Percentiles rank a stretch among this genome's conserved stretches.
phyloP scores from a whole-genome alignment of 30 jellyfish, hydroid and myxozoan genomes.

The Cassiopea xamachana region DNA sequence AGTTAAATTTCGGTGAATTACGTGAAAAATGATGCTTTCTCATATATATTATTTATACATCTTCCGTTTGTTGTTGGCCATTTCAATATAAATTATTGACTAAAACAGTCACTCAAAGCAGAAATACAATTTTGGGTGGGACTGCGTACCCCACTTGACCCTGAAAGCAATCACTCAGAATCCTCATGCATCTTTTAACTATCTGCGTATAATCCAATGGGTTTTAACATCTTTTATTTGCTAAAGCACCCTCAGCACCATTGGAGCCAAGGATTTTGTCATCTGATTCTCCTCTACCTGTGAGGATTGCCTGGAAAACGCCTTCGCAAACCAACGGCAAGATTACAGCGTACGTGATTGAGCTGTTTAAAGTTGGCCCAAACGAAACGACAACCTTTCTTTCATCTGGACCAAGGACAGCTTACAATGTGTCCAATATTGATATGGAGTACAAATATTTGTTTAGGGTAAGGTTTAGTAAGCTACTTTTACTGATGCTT shows the following conservation, averaged over 20 bases:
- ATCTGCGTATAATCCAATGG: not conserved
- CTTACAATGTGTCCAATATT: slow-evolving; percentile 25
- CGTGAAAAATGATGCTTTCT: no score
- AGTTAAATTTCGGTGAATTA: no score
- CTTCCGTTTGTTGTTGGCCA: no score
- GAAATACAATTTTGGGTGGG: no score
- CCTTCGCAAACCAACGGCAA: slow-evolving; percentile 84
- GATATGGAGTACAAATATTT: slow-evolving; percentile 24
- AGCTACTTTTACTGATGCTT: no score
- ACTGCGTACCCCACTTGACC: no score
- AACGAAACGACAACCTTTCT: slow-evolving; percentile 16
- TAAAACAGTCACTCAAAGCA: no score
- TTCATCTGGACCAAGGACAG: slow-evolving; percentile 11
- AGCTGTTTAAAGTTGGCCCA: slow-evolving; percentile 39
- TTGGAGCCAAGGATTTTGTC: slow-evolving; percentile 29
- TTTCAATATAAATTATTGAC: no score
- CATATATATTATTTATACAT: no score
- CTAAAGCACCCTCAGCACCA: slow-evolving; percentile 65
- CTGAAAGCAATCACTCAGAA: no score
- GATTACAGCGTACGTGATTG: slow-evolving; percentile 56
- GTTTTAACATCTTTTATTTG: not conserved
- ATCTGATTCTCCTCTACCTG: slow-evolving; percentile 16
- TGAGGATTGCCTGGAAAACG: slow-evolving; percentile 59
- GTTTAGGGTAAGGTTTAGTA: slow-evolving; percentile 17
- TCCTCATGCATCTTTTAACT: no score